These are phyloP conservation scores for Coecobrya sp. DNA, from an alignment of 2,888 invertebrate genomes.

Conservation along the genomic window DNA sequence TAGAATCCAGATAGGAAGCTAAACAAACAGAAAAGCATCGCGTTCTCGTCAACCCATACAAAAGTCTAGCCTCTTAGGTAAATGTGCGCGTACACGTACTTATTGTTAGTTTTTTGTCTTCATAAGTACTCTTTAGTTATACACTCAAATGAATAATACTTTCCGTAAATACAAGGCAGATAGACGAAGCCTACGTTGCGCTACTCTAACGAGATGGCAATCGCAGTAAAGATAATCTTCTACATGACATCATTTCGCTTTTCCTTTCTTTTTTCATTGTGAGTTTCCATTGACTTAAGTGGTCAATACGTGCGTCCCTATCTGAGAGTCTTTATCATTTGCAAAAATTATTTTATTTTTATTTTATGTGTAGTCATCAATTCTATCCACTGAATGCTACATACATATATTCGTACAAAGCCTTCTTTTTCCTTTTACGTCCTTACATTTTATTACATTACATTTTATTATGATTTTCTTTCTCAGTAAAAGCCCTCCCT, in stretches of 20 bases:
- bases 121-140: too few species aligned
- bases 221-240: slow-evolving; percentile 15
- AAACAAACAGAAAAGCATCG: too few species aligned
- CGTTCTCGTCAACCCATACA: too few species aligned
- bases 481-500: neutral
- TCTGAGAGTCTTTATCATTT: too few species aligned
- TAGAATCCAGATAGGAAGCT: too few species aligned
- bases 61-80: too few species aligned
- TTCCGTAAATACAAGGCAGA: neutral
- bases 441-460: slow-evolving; percentile 30
- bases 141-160: neutral
- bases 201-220: slow-evolving; percentile 55
- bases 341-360: slow-evolving; percentile 9
- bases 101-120: too few species aligned
- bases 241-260: slow-evolving; percentile 42
- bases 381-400: neutral
- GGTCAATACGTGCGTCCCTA: neutral
- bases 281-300: slow-evolving; percentile 31
- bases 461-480: neutral
- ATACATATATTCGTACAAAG: neutral
- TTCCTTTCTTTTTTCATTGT: slow-evolving; percentile 45
- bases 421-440: neutral
- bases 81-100: too few species aligned
- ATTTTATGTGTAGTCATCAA: slow-evolving; percentile 17
- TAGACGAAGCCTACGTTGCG: neutral